These are phyloP conservation scores for Puffinus mauretanicus DNA, from an alignment of 2,113 vertebrate genomes.

Conservation along the genomic window DNA sequence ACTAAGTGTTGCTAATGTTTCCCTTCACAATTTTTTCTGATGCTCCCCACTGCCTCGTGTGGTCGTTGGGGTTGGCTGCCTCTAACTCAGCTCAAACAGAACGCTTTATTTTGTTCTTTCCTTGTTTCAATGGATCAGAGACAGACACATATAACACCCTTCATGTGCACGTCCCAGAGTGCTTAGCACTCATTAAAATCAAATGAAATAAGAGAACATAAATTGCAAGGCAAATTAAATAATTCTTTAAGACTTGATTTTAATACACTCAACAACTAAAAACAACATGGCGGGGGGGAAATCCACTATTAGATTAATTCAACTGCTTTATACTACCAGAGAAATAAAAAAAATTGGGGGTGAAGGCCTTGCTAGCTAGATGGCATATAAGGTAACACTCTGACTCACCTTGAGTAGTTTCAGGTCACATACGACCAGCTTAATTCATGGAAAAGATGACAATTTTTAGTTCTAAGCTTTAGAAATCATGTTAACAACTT, in stretches of 20 bases:
- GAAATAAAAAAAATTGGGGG: background rate
- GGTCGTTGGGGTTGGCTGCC: background rate
- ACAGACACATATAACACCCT: background rate
- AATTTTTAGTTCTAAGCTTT: background rate
- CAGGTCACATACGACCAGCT: background rate
- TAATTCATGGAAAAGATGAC: background rate
- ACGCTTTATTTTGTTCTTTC: background rate
- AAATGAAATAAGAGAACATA: background rate
- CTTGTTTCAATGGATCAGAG: background rate
- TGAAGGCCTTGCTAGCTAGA: background rate
- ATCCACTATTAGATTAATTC: background rate
- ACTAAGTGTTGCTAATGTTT: background rate
- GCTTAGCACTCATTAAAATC: background rate
- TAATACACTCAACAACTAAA: background rate
- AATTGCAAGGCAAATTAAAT: background rate
- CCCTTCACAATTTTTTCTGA: background rate
- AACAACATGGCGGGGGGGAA: background rate
- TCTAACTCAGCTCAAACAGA: background rate
- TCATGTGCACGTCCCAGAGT: background rate
- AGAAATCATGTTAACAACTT: background rate
- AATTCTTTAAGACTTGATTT: background rate
- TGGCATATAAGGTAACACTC: background rate
- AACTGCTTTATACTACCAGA: background rate
- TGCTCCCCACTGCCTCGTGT: conserved; percentile 20
- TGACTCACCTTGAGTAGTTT: background rate